phyloP scores from a whole-genome alignment of 2,797 vertebrate genomes.

The Acanthiza pusilla region DNA sequence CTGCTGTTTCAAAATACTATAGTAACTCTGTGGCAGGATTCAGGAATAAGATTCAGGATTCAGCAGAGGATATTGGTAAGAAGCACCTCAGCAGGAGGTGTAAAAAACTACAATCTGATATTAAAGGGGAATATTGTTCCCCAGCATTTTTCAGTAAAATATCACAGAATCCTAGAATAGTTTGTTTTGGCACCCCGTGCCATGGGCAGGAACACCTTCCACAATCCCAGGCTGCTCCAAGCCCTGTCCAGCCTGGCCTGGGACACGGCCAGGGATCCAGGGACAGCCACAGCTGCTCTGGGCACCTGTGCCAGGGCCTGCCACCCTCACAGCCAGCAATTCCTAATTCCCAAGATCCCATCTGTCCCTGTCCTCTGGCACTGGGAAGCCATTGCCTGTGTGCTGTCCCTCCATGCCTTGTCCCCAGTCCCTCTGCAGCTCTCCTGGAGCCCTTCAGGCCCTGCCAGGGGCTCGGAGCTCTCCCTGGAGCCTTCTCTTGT shows the following conservation, averaged over 20 bases:
- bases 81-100: not conserved
- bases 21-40: not conserved
- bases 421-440: not conserved
- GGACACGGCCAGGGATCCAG: rapidly evolving
- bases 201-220: not conserved
- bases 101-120: not conserved
- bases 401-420: not conserved
- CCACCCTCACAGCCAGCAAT: rapidly evolving
- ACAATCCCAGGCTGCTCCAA: rapidly evolving
- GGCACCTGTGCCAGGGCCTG: not conserved
- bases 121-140: not conserved
- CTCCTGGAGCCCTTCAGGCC: not conserved
- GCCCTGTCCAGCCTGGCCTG: rapidly evolving
- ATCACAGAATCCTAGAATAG: not conserved
- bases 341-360: not conserved
- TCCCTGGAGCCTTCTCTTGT: not conserved
- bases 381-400: not conserved
- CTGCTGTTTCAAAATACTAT: not conserved
- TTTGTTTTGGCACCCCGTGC: not conserved
- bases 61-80: not conserved
- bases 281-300: not conserved
- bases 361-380: not conserved
- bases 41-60: too few relatives aligned
- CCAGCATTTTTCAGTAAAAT: not conserved
- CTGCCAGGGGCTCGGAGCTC: not conserved